Evolutionary conservation across 2,113 vertebrate genomes (phyloP).

Genomic region (Labrus mixtus): DNA sequence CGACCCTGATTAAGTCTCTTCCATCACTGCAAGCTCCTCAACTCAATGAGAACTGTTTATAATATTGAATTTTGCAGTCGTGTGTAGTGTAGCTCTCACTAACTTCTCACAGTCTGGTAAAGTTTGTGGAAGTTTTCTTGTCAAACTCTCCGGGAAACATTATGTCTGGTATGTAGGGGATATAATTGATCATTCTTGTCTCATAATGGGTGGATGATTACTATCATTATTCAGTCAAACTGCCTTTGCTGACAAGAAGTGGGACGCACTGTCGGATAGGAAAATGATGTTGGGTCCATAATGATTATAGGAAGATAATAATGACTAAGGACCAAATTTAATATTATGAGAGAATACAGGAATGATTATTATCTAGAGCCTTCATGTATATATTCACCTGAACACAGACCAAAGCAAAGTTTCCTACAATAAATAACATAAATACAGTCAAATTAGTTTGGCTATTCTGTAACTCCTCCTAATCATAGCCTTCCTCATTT

Average conservation of each 20-base stretch:
- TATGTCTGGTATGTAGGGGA: conserved; percentile 19
- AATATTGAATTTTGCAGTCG: neutral
- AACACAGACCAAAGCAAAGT: conserved; percentile 5
- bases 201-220: conserved; percentile 69
- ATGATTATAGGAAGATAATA: conserved; percentile 46
- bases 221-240: conserved; percentile 71
- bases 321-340: conserved; percentile 28
- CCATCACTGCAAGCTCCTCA: neutral
- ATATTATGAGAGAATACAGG: conserved; percentile 26
- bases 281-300: conserved; percentile 52
- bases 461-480: neutral
- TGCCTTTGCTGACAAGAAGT: conserved; percentile 61
- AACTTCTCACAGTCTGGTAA: neutral
- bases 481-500: neutral
- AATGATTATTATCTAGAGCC: conserved; percentile 13
- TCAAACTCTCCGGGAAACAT: conserved; percentile 14
- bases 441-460: conserved; percentile 1
- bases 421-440: neutral
- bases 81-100: neutral
- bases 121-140: conserved; percentile 20
- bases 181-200: conserved; percentile 43
- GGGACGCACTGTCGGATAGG: conserved; percentile 50
- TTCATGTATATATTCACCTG: conserved; percentile 6
- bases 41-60: neutral
- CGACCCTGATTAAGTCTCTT: neutral